These are phyloP conservation scores for Scaptomyza hsui DNA, from an alignment of 1,140 invertebrate genomes.

Conservation along the genomic window DNA sequence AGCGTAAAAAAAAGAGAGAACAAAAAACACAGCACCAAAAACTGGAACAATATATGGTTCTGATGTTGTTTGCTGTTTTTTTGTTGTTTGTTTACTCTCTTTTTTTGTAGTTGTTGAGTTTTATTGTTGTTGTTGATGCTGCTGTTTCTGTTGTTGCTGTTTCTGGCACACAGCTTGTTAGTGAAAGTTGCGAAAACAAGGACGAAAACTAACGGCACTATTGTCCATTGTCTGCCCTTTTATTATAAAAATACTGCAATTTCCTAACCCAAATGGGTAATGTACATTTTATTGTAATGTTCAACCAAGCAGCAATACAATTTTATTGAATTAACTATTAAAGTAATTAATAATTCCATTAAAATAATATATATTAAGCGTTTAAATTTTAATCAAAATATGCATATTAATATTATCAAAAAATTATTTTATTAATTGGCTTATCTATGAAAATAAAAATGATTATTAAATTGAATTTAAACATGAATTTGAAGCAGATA, in stretches of 20 bases:
- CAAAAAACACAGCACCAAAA: slow-evolving; percentile 19
- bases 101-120: slow-evolving; percentile 4
- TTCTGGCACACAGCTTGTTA: slow-evolving; percentile 53
- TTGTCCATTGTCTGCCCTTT: slow-evolving; percentile 37
- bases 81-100: not conserved
- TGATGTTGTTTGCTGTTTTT: slow-evolving; percentile 33
- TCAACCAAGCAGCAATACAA: not conserved
- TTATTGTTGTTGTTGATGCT: slow-evolving; percentile 17
- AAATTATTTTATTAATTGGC: too few relatives aligned
- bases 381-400: too few relatives aligned
- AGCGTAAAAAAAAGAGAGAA: slow-evolving; percentile 29
- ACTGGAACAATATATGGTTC: slow-evolving; percentile 43
- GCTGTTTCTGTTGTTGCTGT: slow-evolving; percentile 25
- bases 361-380: too few relatives aligned
- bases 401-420: too few relatives aligned
- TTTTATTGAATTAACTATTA: not conserved
- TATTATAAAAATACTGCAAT: slow-evolving; percentile 17
- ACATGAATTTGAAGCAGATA: too few relatives aligned
- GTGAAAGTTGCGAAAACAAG: slow-evolving; percentile 54
- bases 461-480: too few relatives aligned
- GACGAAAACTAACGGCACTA: slow-evolving; percentile 27
- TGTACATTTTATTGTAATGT: not conserved
- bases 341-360: not conserved
- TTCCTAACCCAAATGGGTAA: slow-evolving; percentile 1
- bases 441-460: too few relatives aligned